Evolutionary conservation across 2,113 vertebrate genomes (phyloP).

Genomic region (Blennius ocellaris): DNA sequence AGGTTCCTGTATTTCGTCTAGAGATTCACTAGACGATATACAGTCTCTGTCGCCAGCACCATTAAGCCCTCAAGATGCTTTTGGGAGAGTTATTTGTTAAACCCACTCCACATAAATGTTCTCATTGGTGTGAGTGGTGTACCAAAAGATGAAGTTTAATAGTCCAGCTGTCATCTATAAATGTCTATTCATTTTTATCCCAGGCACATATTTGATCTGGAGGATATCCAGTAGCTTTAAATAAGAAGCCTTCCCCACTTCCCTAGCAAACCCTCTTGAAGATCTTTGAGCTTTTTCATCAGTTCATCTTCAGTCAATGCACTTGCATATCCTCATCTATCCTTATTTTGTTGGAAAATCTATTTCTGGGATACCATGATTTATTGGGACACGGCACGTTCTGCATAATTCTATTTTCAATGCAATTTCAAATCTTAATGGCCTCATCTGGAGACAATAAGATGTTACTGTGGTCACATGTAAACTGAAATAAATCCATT

Average conservation of each 20-base stretch:
- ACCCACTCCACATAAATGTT: conserved; percentile 50
- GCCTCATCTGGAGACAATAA: conserved; percentile 1
- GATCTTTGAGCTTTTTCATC: conserved; percentile 21
- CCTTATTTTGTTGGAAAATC: neutral
- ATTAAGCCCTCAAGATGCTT: conserved; percentile 61
- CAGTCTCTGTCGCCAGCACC: conserved; percentile 46
- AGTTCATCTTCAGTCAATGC: conserved; percentile 3
- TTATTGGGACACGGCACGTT: conserved; percentile 12
- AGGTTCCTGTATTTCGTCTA: conserved; percentile 28
- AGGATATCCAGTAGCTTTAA: conserved; percentile 45
- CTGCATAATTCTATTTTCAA: conserved; percentile 10
- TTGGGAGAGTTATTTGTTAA: conserved; percentile 62
- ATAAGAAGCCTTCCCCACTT: conserved; percentile 30
- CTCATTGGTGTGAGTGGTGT: conserved; percentile 29
- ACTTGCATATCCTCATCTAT: neutral
- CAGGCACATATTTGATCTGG: conserved; percentile 56
- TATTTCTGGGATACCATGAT: conserved; percentile 4
- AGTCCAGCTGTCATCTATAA: conserved; percentile 60
- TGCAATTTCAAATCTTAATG: conserved; percentile 16
- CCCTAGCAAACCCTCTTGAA: conserved; percentile 24
- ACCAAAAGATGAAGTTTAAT: conserved; percentile 56
- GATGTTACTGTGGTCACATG: conserved; percentile 23
- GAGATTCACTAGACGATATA: conserved; percentile 51
- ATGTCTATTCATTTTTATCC: conserved; percentile 59
- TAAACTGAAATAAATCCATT: neutral